These are phyloP conservation scores for Epinephelus moara DNA, from an alignment of 2,113 vertebrate genomes.

Conservation along the genomic window DNA sequence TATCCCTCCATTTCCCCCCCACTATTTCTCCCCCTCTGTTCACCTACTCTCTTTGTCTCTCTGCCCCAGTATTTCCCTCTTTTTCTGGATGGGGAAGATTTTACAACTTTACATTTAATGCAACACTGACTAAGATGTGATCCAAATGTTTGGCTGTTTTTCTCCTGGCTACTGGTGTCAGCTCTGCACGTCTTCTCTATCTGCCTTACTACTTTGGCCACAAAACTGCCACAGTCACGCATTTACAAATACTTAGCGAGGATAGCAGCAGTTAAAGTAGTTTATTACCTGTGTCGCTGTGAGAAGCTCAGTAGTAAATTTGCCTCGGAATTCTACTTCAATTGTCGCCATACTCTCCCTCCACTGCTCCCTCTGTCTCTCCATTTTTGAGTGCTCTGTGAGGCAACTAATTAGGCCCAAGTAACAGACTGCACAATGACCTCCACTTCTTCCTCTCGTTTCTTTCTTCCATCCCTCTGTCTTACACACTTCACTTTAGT, in stretches of 20 bases:
- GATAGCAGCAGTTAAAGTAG: conserved; percentile 37
- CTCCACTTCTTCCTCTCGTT: conserved; percentile 19
- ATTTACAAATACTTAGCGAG: conserved; percentile 29
- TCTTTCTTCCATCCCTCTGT: conserved; percentile 7
- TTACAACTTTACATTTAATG: conserved; percentile 57
- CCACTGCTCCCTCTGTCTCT: not conserved
- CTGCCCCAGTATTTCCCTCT: not conserved
- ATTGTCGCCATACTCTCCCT: conserved; percentile 2
- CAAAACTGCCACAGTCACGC: conserved; percentile 44
- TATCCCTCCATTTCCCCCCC: conserved; percentile 27
- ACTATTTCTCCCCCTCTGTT: conserved; percentile 8
- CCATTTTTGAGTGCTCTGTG: conserved; percentile 28
- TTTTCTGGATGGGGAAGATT: conserved; percentile 9
- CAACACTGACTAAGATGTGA: conserved; percentile 40
- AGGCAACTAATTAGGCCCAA: conserved; percentile 50
- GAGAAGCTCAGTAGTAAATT: conserved; percentile 40
- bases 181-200: conserved; percentile 17
- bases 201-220: conserved; percentile 11
- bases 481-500: conserved; percentile 37
- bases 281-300: conserved; percentile 51
- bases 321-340: conserved; percentile 2
- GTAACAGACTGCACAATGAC: conserved; percentile 57
- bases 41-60: not conserved
- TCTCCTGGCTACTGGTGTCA: conserved; percentile 34
- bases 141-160: conserved; percentile 45